phyloP scores from a whole-genome alignment of 2,888 invertebrate genomes.

The Bellardia pandia region DNA sequence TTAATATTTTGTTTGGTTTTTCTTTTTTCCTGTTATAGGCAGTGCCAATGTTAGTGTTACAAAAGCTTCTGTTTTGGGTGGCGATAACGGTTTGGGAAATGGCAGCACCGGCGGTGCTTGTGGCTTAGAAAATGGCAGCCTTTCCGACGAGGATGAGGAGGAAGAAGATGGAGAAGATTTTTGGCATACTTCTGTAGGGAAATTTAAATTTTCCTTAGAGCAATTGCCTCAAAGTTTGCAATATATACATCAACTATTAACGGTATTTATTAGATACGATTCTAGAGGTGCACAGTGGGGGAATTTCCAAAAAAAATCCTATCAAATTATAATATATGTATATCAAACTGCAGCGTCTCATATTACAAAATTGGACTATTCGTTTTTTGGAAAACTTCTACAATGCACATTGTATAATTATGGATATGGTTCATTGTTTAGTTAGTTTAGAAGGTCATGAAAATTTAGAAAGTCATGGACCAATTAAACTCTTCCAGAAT shows the following conservation, averaged over 20 bases:
- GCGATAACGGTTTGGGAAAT: slow-evolving; percentile 85
- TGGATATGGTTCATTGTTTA: too few species aligned
- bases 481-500: too few species aligned
- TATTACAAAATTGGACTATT: too few species aligned
- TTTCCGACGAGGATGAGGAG: slow-evolving; percentile 88
- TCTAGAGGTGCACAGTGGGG: too few species aligned
- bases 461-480: too few species aligned
- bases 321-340: too few species aligned
- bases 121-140: slow-evolving; percentile 86
- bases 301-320: too few species aligned
- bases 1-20: not conserved
- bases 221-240: slow-evolving; percentile 96
- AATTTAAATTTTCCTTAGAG: slow-evolving; percentile 95
- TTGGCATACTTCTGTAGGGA: slow-evolving; percentile 97
- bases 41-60: slow-evolving; percentile 90
- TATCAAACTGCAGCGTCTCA: too few species aligned
- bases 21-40: slow-evolving; percentile 82
- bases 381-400: too few species aligned
- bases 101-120: slow-evolving; percentile 87
- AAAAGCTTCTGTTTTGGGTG: slow-evolving; percentile 88
- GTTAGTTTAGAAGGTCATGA: too few species aligned
- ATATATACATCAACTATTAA: slow-evolving; percentile 95
- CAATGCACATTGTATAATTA: too few species aligned
- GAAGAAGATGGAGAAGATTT: slow-evolving; percentile 90
- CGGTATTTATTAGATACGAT: slow-evolving; percentile 80